These are phyloP conservation scores for Gambusia affinis DNA, from an alignment of 2,113 vertebrate genomes.

Conservation along the genomic window DNA sequence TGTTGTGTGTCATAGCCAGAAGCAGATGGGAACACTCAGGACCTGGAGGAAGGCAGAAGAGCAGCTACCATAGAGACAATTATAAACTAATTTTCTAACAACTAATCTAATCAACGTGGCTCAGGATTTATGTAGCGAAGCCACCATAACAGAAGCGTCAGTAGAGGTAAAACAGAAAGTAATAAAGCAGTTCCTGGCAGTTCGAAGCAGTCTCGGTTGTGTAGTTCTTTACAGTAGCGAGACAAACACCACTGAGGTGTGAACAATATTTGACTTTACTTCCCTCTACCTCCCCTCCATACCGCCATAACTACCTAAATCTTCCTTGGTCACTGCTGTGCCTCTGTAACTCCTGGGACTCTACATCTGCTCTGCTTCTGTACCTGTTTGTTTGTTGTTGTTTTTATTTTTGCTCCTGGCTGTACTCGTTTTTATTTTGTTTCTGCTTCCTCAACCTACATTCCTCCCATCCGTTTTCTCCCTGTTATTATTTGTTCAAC, in stretches of 20 bases:
- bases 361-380: neutral
- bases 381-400: neutral
- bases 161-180: neutral
- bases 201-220: constrained; percentile 3
- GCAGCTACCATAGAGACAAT: constrained; percentile 12
- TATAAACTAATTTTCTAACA: constrained; percentile 34
- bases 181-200: neutral
- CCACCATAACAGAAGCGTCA: neutral
- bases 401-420: constrained; percentile 4
- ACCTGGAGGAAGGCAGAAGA: neutral
- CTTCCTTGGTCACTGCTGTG: constrained; percentile 13
- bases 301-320: constrained; percentile 30
- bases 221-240: constrained; percentile 1
- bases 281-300: constrained; percentile 44
- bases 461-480: constrained; percentile 25
- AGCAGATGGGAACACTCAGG: constrained; percentile 2
- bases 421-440: constrained; percentile 32
- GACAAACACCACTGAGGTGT: constrained; percentile 16
- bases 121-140: constrained; percentile 1
- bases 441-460: constrained; percentile 18
- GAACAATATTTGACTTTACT: constrained; percentile 57
- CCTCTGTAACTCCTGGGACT: neutral
- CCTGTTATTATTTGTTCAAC: constrained; percentile 50
- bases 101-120: constrained; percentile 31
- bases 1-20: neutral